Percentiles rank a stretch among this genome's conserved stretches.
Conservation (phyloP, 2,797 vertebrate species). For the Sebastes goodei region DNA sequence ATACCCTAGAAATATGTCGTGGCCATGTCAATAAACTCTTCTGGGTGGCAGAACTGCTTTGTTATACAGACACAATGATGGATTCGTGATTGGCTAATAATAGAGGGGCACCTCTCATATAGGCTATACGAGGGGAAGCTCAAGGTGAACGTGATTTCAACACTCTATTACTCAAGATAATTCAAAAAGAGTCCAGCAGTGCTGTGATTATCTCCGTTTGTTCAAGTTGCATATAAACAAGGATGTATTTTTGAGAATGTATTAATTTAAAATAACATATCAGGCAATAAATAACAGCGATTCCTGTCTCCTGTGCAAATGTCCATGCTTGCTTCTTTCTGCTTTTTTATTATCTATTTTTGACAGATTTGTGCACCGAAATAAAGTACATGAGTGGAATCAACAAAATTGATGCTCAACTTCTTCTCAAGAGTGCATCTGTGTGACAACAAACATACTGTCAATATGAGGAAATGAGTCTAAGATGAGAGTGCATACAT, state of each 20-base stretch:
- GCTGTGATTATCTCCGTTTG: neutral
- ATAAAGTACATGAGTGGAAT: neutral
- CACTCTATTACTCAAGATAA: neutral
- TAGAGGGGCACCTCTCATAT: neutral
- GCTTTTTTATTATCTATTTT: neutral
- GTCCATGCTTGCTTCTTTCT: neutral
- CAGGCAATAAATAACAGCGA: neutral
- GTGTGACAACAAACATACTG: neutral
- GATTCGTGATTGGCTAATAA: slow-evolving; percentile 13
- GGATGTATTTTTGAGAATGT: neutral
- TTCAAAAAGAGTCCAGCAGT: neutral
- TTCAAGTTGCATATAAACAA: neutral
- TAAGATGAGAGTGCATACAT: neutral
- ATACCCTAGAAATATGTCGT: slow-evolving; percentile 4
- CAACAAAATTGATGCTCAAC: neutral
- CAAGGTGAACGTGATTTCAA: neutral
- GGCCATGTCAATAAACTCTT: slow-evolving; percentile 1
- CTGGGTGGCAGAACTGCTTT: neutral
- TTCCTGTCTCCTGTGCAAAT: neutral
- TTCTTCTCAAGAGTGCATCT: neutral
- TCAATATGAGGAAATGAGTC: neutral
- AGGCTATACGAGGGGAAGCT: neutral
- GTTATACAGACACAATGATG: slow-evolving; percentile 8
- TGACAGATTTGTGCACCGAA: neutral
- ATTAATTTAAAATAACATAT: neutral